A percentile compares a stretch with the other conserved stretches of the same genome.
Conservation (phyloP, 2,797 vertebrate species). For the Sphaeramia orbicularis region DNA sequence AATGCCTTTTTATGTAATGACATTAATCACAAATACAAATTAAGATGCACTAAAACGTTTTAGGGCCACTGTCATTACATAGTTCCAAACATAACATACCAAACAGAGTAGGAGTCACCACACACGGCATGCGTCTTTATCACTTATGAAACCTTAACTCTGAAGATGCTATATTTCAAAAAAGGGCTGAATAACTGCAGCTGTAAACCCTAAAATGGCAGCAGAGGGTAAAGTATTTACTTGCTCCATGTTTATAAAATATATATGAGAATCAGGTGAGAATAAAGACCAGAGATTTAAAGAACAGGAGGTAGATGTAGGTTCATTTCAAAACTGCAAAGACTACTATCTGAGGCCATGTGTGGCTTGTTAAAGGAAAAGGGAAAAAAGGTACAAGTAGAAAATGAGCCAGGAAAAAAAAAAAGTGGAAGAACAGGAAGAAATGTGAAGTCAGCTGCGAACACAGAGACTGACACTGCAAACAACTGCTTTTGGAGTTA, state of each 20-base stretch:
- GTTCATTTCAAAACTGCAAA: constrained; percentile 41
- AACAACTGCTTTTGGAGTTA: background rate
- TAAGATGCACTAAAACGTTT: constrained; percentile 21
- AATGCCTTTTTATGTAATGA: constrained; percentile 11
- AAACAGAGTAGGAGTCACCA: constrained; percentile 14
- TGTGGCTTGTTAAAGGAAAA: constrained; percentile 27
- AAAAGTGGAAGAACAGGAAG: constrained; percentile 19
- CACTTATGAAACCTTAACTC: constrained; percentile 16
- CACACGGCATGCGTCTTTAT: constrained; percentile 36
- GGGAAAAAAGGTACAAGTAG: constrained; percentile 13
- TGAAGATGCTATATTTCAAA: constrained; percentile 51
- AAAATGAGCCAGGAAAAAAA: constrained; percentile 7
- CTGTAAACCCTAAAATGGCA: constrained; percentile 30
- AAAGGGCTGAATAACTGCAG: constrained; percentile 15
- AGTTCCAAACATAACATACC: constrained; percentile 18
- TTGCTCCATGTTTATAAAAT: constrained; percentile 21
- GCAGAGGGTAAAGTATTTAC: constrained; percentile 7
- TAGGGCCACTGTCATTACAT: constrained; percentile 8
- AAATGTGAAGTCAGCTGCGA: constrained; percentile 24
- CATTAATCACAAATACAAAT: constrained; percentile 17
- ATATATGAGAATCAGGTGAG: constrained; percentile 1
- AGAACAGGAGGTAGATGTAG: constrained; percentile 60
- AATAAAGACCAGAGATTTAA: constrained; percentile 20
- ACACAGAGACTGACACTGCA: constrained; percentile 19
- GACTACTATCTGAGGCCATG: too few relatives aligned